Percentiles rank a stretch among this genome's conserved stretches.
phyloP scores from a whole-genome alignment of 2,888 invertebrate genomes.

The Dicyrtoma fusca region DNA sequence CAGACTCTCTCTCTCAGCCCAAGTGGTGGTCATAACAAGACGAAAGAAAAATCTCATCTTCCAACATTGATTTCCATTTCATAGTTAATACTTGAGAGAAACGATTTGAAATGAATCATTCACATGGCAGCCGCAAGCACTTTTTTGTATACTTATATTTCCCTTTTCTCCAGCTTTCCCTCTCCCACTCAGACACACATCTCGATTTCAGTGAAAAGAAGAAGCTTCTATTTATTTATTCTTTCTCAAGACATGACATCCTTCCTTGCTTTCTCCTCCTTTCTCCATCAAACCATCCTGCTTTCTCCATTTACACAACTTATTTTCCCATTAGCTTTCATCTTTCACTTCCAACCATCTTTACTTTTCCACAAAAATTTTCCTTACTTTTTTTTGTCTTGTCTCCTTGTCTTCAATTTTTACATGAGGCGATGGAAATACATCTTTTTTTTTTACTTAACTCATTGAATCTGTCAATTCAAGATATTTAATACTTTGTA shows the following conservation, averaged over 20 bases:
- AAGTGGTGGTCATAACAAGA: conserved; percentile 2
- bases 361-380: conserved; percentile 12
- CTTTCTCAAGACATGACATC: conserved; percentile 2
- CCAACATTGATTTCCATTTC: conserved; percentile 11
- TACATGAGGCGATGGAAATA: background rate
- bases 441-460: no score
- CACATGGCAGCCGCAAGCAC: background rate
- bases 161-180: background rate
- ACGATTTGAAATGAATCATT: conserved; percentile 18
- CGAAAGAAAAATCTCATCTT: background rate
- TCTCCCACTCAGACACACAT: background rate
- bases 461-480: no score
- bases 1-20: conserved; percentile 1
- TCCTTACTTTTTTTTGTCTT: conserved; percentile 11
- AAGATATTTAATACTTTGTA: no score
- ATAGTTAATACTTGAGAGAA: background rate
- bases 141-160: no score
- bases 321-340: conserved; percentile 1
- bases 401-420: background rate
- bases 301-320: background rate
- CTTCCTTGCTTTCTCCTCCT: background rate
- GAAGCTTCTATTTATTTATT: conserved; percentile 23
- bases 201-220: background rate
- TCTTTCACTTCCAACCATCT: conserved; percentile 1
- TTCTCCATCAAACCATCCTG: background rate